A percentile compares a stretch with the other conserved stretches of the same genome.
Evolutionary conservation across 2,113 vertebrate genomes (phyloP).

Genomic region (Thalassoma bifasciatum): DNA sequence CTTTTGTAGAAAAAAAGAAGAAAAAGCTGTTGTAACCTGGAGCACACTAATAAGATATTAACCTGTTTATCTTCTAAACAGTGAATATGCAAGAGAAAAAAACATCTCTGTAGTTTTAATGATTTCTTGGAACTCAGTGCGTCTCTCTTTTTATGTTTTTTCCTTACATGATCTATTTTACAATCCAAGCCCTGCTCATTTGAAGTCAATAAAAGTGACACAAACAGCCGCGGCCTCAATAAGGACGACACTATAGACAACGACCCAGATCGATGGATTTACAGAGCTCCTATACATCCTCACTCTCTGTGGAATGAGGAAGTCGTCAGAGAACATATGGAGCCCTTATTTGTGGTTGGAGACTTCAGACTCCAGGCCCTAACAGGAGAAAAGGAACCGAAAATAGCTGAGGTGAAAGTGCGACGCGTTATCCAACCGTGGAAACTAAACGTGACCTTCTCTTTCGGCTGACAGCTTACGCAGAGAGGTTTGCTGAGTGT

Average conservation of each 20-base stretch:
- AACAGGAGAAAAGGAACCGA: slow-evolving; percentile 31
- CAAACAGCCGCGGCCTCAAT: neutral
- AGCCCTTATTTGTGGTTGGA: too few relatives aligned
- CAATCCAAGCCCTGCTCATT: neutral
- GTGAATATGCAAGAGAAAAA: too few relatives aligned
- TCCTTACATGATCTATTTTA: slow-evolving; percentile 12
- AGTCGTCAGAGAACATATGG: neutral
- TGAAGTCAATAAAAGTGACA: slow-evolving; percentile 1
- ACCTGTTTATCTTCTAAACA: too few relatives aligned
- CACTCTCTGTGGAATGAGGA: neutral
- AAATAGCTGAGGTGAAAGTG: slow-evolving; percentile 38
- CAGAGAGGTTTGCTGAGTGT: neutral
- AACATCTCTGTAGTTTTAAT: too few relatives aligned
- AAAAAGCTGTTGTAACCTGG: too few relatives aligned
- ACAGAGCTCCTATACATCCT: neutral
- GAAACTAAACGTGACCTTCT: slow-evolving; percentile 6
- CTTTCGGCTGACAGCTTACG: neutral
- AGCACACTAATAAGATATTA: too few relatives aligned
- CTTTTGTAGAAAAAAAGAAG: too few relatives aligned
- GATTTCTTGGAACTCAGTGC: too few relatives aligned
- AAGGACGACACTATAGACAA: neutral
- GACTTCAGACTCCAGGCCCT: neutral
- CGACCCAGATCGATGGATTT: slow-evolving; percentile 3
- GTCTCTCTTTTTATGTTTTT: neutral
- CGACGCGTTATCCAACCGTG: neutral